Evolutionary conservation across 2,888 invertebrate species (phyloP), one percentile per base, ranked within the genome.

Genomic region (Caradrina kadenii): DNA sequence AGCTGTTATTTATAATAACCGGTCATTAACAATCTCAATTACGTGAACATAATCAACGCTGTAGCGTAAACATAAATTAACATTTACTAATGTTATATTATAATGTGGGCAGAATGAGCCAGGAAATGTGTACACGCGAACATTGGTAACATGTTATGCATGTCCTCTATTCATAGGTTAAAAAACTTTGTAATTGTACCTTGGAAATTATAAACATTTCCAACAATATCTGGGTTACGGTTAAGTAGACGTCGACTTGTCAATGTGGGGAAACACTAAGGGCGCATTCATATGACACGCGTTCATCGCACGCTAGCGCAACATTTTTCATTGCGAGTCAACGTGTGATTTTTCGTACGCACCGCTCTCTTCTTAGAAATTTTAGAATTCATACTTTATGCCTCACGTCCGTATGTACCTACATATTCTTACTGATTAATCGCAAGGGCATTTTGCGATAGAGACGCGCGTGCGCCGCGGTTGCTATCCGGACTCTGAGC

Each of bases 31-130:
- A n/a, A 55, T 55, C 66, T 73, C 52, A 55, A 78, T 73, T 58
- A 69, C 58, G 63, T 42, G 54, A 49, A 54, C 17, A 56, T 62
- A 78, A 78, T 78, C 63, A 78, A 69, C 69, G 35, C 22, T 55
- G 53, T 55, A 39, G 31, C 52, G 50, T 48, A 65, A 69, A 69
- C 35, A 75, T 65, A 50, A 76, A 65, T 72, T 60, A 72, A 60
- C 39, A 62, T 70, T 31, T 15, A 49, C 63, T 73, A 67, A 67
- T 64, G 52, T 55, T 48, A 45, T 65, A 73, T 63, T 58, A 54
- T 54, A 58, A 22, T 56, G 50, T 45, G 58, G 63, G 64, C 31
- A 63, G 50, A 67, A 61, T 73, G 42, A 49, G 48, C 11, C 15
- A 39, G 63, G 56, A 45, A 61, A 68, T 39, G 31, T 69, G 21